Evolutionary conservation across 2,113 vertebrate genomes (phyloP).

Genomic region (Atrichornis clamosus): DNA sequence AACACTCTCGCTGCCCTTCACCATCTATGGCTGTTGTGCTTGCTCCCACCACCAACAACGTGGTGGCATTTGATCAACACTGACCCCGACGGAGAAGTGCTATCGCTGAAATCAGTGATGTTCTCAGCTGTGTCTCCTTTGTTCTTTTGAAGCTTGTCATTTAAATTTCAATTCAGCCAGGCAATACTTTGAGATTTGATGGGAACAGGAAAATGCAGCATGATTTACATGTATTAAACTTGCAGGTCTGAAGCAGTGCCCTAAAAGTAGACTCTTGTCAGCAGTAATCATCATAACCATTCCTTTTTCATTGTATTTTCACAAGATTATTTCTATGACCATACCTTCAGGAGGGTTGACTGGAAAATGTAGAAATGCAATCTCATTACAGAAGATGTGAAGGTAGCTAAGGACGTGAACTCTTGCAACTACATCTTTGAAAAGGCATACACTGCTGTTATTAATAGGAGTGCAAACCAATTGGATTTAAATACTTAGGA

Average conservation of each 20-base stretch:
- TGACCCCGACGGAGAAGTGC: neutral
- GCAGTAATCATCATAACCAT: neutral
- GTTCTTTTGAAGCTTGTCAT: neutral
- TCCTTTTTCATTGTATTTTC: neutral
- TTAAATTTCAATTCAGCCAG: neutral
- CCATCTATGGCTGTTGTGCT: neutral
- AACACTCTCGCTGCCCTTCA: neutral
- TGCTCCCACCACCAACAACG: neutral
- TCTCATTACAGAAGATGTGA: neutral
- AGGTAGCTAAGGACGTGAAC: neutral
- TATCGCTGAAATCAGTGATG: neutral
- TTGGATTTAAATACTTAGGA: neutral
- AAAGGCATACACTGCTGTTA: neutral
- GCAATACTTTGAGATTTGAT: neutral
- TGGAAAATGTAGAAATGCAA: neutral
- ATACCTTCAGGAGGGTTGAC: neutral
- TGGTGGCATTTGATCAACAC: neutral
- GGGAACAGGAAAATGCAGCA: neutral
- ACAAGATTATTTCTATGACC: neutral
- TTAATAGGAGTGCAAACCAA: neutral
- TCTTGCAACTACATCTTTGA: neutral
- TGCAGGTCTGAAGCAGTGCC: neutral
- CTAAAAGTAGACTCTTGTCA: neutral
- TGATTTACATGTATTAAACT: neutral
- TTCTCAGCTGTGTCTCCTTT: neutral